These are phyloP conservation scores for Neodiprion virginianus DNA, from an alignment of 1,140 invertebrate genomes.

Conservation along the genomic window DNA sequence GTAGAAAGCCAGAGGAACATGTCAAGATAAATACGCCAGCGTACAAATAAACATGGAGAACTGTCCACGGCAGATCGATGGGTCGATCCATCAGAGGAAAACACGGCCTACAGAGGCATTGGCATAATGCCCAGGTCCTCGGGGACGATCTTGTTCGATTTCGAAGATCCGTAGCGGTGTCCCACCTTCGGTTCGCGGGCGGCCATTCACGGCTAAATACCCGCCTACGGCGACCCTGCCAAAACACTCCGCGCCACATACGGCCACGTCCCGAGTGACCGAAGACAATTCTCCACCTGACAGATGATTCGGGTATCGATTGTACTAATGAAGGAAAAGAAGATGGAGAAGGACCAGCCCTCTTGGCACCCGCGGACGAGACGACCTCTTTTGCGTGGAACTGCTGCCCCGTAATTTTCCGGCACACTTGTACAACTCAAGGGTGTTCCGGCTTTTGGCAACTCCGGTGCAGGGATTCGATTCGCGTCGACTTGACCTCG, in stretches of 20 bases:
- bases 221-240: conserved; percentile 5
- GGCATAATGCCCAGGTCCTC: background rate
- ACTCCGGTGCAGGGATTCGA: too few relatives aligned
- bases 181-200: background rate
- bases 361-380: too few relatives aligned
- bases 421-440: too few relatives aligned
- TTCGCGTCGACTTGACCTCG: too few relatives aligned
- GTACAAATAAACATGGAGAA: background rate
- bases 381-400: too few relatives aligned
- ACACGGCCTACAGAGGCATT: background rate
- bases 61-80: background rate
- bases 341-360: too few relatives aligned
- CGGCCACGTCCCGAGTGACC: background rate
- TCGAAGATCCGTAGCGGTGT: background rate
- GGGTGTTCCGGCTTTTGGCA: too few relatives aligned
- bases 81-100: background rate
- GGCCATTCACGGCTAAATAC: conserved; percentile 7
- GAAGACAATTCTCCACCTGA: too few relatives aligned
- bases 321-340: too few relatives aligned
- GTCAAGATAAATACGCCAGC: background rate
- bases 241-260: background rate
- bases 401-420: too few relatives aligned
- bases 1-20: background rate
- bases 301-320: too few relatives aligned
- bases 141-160: background rate